These are phyloP conservation scores for Onychostruthus taczanowskii DNA, from an alignment of 2,113 vertebrate species.

Conservation along the genomic window DNA sequence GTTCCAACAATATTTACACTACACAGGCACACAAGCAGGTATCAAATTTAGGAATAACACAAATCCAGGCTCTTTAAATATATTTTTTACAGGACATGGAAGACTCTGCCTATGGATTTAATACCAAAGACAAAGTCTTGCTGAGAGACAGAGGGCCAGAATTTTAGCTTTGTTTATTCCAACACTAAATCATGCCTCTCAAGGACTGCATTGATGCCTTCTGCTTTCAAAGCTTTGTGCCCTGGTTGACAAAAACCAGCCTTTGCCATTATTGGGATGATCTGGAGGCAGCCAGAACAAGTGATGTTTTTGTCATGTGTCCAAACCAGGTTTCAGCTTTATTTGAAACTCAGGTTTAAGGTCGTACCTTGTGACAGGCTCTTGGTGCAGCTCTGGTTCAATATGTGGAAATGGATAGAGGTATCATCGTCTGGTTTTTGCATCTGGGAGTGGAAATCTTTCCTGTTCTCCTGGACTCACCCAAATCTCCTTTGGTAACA, in stretches of 20 bases:
- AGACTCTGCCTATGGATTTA: constrained; percentile 27
- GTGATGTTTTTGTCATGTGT: neutral
- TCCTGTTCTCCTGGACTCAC: neutral
- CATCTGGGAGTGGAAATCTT: no score
- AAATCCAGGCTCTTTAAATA: neutral
- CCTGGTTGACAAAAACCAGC: neutral
- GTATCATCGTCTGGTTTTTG: neutral
- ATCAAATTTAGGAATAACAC: neutral
- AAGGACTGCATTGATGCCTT: neutral
- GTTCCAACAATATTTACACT: neutral
- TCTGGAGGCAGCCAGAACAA: neutral
- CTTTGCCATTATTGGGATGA: neutral
- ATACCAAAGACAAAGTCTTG: neutral
- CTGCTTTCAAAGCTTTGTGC: neutral
- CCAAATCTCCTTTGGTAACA: neutral
- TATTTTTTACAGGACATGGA: neutral
- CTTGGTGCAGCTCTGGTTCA: neutral
- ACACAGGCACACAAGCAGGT: neutral
- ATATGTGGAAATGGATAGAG: rapidly evolving
- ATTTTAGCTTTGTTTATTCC: neutral
- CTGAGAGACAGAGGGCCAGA: constrained; percentile 1
- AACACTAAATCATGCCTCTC: neutral
- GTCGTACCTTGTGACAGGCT: neutral
- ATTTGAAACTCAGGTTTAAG: neutral
- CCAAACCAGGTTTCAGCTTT: neutral